Conservation (phyloP, 2,888 invertebrate genomes). For the Autographa gamma region DNA sequence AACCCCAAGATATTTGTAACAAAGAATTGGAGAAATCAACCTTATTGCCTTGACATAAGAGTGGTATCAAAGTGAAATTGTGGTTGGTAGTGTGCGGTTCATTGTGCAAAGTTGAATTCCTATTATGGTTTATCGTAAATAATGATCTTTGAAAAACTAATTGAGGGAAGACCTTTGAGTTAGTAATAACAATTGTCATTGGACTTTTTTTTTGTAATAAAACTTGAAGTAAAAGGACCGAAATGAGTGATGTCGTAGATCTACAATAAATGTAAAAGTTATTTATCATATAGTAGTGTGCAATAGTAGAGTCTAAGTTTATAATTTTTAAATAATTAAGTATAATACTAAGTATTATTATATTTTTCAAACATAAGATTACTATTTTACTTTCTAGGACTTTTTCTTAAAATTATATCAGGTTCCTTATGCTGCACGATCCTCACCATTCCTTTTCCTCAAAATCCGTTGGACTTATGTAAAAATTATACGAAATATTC, state of each 20-base stretch:
- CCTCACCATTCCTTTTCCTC: not conserved
- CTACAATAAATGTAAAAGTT: too few relatives aligned
- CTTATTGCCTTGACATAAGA: not conserved
- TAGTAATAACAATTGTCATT: not conserved
- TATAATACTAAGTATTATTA: too few relatives aligned
- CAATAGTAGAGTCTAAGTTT: too few relatives aligned
- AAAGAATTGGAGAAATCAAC: not conserved
- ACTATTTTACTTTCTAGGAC: too few relatives aligned
- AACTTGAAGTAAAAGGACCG: too few relatives aligned
- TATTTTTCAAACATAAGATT: too few relatives aligned
- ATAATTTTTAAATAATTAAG: too few relatives aligned
- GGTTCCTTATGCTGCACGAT: too few relatives aligned
- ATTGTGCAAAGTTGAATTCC: not conserved
- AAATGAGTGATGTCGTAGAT: too few relatives aligned
- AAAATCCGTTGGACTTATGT: not conserved
- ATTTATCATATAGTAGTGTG: too few relatives aligned
- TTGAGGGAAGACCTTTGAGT: not conserved
- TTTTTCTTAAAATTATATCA: too few relatives aligned
- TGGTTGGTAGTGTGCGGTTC: not conserved
- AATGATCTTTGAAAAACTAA: not conserved
- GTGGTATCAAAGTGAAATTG: not conserved
- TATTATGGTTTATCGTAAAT: not conserved
- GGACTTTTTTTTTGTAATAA: not conserved
- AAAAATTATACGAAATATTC: constrained; percentile 5
- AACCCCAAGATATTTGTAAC: too few relatives aligned